Conservation (phyloP, 2,888 invertebrate genomes). For the Meloe dianella region DNA sequence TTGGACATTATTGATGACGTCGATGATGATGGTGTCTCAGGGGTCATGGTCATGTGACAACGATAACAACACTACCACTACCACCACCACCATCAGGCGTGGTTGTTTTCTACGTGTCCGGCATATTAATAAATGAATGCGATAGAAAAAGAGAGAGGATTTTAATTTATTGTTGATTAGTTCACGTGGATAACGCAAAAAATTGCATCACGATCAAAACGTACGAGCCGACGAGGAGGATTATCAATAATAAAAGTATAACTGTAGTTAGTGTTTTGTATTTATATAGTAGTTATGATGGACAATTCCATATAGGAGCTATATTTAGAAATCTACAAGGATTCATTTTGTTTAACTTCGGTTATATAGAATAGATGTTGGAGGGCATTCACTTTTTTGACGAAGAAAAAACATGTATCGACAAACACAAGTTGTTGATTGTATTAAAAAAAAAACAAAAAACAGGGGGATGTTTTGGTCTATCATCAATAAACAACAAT, state of each 20-base stretch:
- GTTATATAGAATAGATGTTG: not conserved
- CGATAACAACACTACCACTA: too few relatives aligned
- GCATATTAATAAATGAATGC: not conserved
- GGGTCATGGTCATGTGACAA: not conserved
- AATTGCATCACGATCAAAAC: not conserved
- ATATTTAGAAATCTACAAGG: not conserved
- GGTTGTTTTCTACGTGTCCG: constrained; percentile 1
- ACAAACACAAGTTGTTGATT: too few relatives aligned
- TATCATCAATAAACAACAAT: constrained; percentile 7
- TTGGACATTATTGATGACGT: not conserved
- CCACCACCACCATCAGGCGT: too few relatives aligned
- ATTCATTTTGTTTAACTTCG: not conserved
- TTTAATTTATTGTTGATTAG: not conserved
- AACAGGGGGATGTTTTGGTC: constrained; percentile 11
- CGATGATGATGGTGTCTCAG: too few relatives aligned
- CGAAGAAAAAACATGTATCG: too few relatives aligned
- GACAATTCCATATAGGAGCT: not conserved
- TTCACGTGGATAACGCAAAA: not conserved
- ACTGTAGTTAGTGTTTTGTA: too few relatives aligned
- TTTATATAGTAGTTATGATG: not conserved
- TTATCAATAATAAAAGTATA: too few relatives aligned
- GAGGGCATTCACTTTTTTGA: not conserved
- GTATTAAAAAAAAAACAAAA: too few relatives aligned
- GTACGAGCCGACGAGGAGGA: not conserved
- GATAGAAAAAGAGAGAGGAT: too few relatives aligned